Evolutionary conservation across 1,140 invertebrate genomes (phyloP).

Genomic region (Aethina tumida): DNA sequence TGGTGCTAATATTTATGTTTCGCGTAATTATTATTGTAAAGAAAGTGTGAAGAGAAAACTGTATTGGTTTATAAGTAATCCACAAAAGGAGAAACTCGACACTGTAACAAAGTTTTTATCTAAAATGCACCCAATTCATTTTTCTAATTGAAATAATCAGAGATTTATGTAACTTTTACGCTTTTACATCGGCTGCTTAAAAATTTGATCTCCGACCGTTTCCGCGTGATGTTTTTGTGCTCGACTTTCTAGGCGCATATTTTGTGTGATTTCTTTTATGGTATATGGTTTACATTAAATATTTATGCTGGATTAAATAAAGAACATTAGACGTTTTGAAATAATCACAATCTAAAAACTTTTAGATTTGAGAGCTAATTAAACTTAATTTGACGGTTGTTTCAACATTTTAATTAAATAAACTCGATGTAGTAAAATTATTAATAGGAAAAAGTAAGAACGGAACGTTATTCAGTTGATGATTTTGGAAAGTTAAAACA

Average conservation of each 20-base stretch:
- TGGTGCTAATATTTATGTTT: constrained; percentile 11
- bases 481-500: no score
- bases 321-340: no score
- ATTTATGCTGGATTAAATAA: no score
- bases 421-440: no score
- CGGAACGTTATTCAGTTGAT: no score
- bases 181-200: constrained; percentile 14
- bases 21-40: constrained; percentile 14
- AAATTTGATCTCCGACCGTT: constrained; percentile 5
- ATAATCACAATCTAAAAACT: no score
- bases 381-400: no score
- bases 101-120: constrained; percentile 11
- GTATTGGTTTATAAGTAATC: constrained; percentile 13
- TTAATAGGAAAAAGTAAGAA: no score
- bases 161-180: constrained; percentile 20
- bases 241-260: constrained; percentile 8
- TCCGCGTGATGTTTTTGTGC: constrained; percentile 7
- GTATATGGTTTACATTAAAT: neutral
- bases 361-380: no score
- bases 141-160: constrained; percentile 13
- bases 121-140: constrained; percentile 11
- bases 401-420: no score
- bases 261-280: constrained; percentile 6
- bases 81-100: constrained; percentile 18
- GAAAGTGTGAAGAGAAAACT: constrained; percentile 22